Base-by-base conservation (phyloP, 2,113 vertebrate genomes). In the Megaceryle maxima region DNA sequence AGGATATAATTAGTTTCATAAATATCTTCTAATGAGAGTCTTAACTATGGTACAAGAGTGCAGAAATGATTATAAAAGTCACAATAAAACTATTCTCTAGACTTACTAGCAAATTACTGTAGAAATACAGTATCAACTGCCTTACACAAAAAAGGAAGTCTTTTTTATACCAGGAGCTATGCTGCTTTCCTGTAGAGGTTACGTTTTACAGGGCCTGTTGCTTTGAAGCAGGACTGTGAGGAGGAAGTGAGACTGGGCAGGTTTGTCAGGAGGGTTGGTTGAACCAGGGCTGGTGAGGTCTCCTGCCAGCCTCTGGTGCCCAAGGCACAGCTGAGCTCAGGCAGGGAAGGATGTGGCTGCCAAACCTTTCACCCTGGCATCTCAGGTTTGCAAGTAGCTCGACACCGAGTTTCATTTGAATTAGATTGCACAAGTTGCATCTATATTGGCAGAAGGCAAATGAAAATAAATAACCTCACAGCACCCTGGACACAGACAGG, bases 241-340 rank as follows among this genome's bases (percentile, higher is more conserved):
- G 26, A 67, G 68, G 86, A 83, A 83, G 64, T 25, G 46, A 57
- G 59, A 77, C 0, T 0, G 3, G 39, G 28, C 88, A 93, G 92
- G 68, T 92, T 81, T 79, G 28, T 37, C 1, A 3, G 74, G 35
- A 60, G n/a, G 28, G 77, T 55, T 28, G 57, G 77, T 55, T 28
- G 57, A 75, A 43, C 8, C 3, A 1, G 51, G n/a, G 20, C 20
- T 57, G 33, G 20, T 7, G 39, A 51, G n/a, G 76, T 53, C 41
- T 91, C 39, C 87, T 56, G 33, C 39, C 56, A 46, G 63, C 33
- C 53, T 33, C 5, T 4, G 1, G n/a, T 6, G 7, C 19, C 16
- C 0, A 0, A 18, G 33, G 39, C 33, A 46, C 1, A 2, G 35
- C 73, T n/a, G 73, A 35, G 37, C 64, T 24, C 0, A 0, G 72